Base-by-base conservation (phyloP, 2,888 invertebrate genomes). In the Epinotia nisella region DNA sequence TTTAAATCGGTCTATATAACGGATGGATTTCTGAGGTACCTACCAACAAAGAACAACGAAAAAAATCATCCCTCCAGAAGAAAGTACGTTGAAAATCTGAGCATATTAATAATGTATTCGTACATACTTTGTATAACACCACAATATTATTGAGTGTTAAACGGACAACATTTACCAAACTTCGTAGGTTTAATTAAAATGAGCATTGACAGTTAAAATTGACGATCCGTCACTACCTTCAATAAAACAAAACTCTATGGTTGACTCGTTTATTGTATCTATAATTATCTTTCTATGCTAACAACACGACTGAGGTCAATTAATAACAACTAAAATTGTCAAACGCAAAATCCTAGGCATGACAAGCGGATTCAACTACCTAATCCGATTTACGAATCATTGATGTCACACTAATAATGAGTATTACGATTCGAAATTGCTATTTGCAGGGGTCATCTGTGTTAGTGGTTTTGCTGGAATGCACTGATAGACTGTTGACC, bases 401-500 rank as follows among this genome's bases (percentile, higher is more conserved):
- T 21, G 64, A 55, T 66, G 21, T 66, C 65, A 65, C 51, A 53
- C 53, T 17, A 65, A 19, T 65, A 65, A 65, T 21, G 29, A 35
- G 39, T 55, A n/a, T 21, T 39, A n/a, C 41, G 55, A 65, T 3
- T 19, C 39, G 39, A 21, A 55, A 41, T 41, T 66, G 65, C 55
- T 41, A 66, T 56, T 56, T 21, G 55, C 41, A 11, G 15, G 4
- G 53, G 10, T 15, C 17, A 39, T 35, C 65, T 35, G 21, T 65
- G 11, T 66, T 56, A 21, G 66, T 24, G 66, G 66, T 53, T 66
- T 66, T 53, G 41, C 55, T 56, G 55, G 56, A n/a, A 66, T 56
- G 66, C 41, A 24, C 55, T 66, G 55, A 56, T 56, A 66, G 21
- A 21, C 11, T 41, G 41, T 56, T 66, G 24, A 66, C 56, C 56